Base-by-base conservation (phyloP, 2,888 invertebrate species). In the Apoda limacodes region DNA sequence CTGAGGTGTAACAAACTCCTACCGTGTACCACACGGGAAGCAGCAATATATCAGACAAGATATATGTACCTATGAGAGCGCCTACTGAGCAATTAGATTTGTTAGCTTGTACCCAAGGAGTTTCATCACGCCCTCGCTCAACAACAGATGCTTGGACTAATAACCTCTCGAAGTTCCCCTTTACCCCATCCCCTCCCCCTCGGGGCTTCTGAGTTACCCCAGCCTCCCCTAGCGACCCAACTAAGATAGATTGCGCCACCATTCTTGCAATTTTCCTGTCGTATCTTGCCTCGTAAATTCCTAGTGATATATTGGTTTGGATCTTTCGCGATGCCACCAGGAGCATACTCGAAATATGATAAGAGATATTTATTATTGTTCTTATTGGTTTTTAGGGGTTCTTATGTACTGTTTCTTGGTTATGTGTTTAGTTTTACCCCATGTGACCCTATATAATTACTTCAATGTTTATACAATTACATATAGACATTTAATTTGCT, bases 221-320 rank as follows among this genome's bases (percentile, higher is more conserved):
- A 65, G 61, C 65, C 74, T 67, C 69, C 68, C 75, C 68, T 66
- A 52, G 52, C 82, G 70, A 82, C 83, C 84, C 86, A 87, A 87
- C 87, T 86, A 87, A 90, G 90, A 90, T 90, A 89, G 89, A 90
- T 90, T 88, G 88, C 89, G 86, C 88, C 88, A 88, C 88, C 90
- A 90, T 90, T 90, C 90, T 90, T 90, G 90, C 90, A 90, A 90
- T 90, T 90, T 90, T 89, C 89, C 90, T 90, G 90, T 90, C 90
- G 90, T 90, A 90, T 89, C 89, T 89, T 87, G 84, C 87, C 86
- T 87, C 89, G 88, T 90, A 90, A 89, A 90, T 89, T 88, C 85
- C 82, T 83, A 75, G 88, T 89, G 89, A 90, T 88, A 88, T 89
- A 90, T 89, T 85, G 86, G 75, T 76, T 74, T 51, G 80, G 82